A percentile compares a stretch with the other conserved stretches of the same genome.
These are phyloP conservation scores for Synaphobranchus kaupii DNA, from an alignment of 2,797 vertebrate species.

Conservation along the genomic window DNA sequence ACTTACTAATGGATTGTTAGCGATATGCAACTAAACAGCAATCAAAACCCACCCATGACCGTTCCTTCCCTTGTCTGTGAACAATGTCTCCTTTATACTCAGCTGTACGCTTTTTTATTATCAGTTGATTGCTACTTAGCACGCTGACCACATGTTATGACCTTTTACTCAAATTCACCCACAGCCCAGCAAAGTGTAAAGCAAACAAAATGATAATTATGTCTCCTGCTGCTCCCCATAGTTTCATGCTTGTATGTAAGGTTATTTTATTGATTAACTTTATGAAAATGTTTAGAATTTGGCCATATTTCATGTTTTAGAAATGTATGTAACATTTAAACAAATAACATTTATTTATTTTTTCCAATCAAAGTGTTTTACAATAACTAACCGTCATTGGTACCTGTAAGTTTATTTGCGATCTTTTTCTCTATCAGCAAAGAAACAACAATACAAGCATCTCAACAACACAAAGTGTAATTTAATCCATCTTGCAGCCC, in stretches of 20 bases:
- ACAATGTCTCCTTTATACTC: not conserved
- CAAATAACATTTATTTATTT: not conserved
- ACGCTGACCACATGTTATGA: too few species aligned
- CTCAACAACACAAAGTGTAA: conserved; percentile 76
- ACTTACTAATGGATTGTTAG: not conserved
- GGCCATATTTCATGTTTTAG: conserved; percentile 10
- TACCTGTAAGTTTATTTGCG: conserved; percentile 53
- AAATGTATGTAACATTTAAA: not conserved
- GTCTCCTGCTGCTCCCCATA: not conserved
- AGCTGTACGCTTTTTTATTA: not conserved
- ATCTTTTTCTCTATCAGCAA: conserved; percentile 59
- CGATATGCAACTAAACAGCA: not conserved
- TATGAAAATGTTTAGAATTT: not conserved
- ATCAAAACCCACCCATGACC: not conserved
- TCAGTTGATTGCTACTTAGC: not conserved
- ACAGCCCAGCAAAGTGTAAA: not conserved
- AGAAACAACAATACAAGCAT: conserved; percentile 62
- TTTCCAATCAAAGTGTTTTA: conserved; percentile 18
- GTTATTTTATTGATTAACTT: not conserved
- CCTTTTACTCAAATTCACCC: not conserved
- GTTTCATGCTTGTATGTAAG: not conserved
- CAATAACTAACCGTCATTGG: conserved; percentile 40
- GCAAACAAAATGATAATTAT: conserved; percentile 13
- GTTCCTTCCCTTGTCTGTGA: not conserved
- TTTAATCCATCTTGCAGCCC: conserved; percentile 77